Conservation (phyloP, 2,888 invertebrate species). For the Lamproptera curius region DNA sequence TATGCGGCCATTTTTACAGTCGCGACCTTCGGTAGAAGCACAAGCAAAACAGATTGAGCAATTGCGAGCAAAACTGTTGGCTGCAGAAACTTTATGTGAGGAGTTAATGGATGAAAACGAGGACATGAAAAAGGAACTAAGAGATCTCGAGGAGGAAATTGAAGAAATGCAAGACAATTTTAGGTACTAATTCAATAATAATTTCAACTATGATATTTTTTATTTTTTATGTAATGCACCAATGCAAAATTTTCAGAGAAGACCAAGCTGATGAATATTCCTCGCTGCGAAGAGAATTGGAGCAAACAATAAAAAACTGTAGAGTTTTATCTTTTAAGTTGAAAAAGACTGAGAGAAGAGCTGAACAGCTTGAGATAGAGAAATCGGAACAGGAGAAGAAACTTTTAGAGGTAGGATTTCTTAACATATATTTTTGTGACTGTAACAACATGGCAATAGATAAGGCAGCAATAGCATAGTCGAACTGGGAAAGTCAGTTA, state of each 20-base stretch:
- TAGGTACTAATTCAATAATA: constrained; percentile 65
- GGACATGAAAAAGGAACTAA: constrained; percentile 94
- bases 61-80: constrained; percentile 88
- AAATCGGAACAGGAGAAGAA: constrained; percentile 86
- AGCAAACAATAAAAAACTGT: constrained; percentile 98
- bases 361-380: constrained; percentile 92
- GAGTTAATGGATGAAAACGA: constrained; percentile 98
- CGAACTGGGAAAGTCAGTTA: no score
- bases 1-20: constrained; percentile 36
- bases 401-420: constrained; percentile 68
- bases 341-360: constrained; percentile 94
- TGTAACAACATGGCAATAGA: no score
- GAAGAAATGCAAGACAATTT: constrained; percentile 99
- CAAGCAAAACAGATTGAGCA: constrained; percentile 82
- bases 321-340: constrained; percentile 98
- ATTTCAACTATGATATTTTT: neutral
- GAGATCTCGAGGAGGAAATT: constrained; percentile 97
- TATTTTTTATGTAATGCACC: no score
- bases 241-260: constrained; percentile 79
- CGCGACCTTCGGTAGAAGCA: constrained; percentile 74
- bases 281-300: constrained; percentile 95
- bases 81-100: constrained; percentile 94
- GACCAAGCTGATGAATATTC: constrained; percentile 98
- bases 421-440: no score
- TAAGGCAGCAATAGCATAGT: no score